phyloP scores from a whole-genome alignment of 2,888 invertebrate genomes.

The Lochmaea crataegi region DNA sequence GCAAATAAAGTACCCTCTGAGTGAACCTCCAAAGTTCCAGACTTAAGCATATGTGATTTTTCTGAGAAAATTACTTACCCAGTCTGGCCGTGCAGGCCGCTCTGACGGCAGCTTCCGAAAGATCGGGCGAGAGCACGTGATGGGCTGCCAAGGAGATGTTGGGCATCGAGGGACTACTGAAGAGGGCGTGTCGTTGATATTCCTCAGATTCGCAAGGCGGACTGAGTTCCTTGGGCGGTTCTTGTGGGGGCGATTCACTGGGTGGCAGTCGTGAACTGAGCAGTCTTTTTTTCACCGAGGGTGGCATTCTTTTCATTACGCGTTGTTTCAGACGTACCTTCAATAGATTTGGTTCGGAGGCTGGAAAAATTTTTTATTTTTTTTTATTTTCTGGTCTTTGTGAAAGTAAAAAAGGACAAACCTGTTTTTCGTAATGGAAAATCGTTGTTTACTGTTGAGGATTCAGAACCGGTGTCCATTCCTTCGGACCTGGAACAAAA shows the following conservation, averaged over 20 bases:
- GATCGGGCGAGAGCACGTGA: conserved; percentile 64
- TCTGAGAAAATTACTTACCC: conserved; percentile 55
- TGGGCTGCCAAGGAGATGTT: conserved; percentile 87
- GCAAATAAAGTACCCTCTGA: background rate
- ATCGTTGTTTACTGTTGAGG: conserved; percentile 70
- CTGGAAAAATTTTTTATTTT: conserved; percentile 69
- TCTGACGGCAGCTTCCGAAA: conserved; percentile 84
- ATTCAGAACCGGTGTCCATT: conserved; percentile 70
- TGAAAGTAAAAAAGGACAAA: conserved; percentile 63
- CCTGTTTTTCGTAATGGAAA: conserved; percentile 96
- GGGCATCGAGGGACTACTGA: conserved; percentile 96
- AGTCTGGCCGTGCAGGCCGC: conserved; percentile 77
- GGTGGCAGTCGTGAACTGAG: conserved; percentile 70
- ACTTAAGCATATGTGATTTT: too few species aligned
- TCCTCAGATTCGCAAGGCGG: conserved; percentile 70
- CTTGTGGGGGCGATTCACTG: conserved; percentile 73
- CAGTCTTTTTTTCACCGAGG: conserved; percentile 80
- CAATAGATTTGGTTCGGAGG: conserved; percentile 96
- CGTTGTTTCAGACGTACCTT: conserved; percentile 94
- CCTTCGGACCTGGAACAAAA: conserved; percentile 64
- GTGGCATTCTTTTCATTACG: conserved; percentile 87
- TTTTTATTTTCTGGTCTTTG: background rate
- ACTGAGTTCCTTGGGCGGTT: conserved; percentile 68
- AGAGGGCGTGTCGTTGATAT: conserved; percentile 77
- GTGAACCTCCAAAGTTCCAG: too few species aligned